These are phyloP conservation scores for Parascotia fuliginaria DNA, from an alignment of 2,888 invertebrate genomes.

Conservation along the genomic window DNA sequence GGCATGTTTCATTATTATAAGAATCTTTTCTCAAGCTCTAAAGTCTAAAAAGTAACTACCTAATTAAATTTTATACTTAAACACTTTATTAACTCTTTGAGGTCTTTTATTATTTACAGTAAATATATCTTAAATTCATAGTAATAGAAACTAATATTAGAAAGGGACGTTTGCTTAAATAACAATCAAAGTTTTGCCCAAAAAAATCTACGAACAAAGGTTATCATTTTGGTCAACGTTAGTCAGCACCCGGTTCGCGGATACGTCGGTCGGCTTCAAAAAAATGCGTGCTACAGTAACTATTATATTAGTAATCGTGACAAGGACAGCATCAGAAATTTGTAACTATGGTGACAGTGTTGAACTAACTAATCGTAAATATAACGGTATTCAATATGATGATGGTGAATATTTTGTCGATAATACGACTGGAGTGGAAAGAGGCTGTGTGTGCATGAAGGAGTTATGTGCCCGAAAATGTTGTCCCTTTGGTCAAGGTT, in stretches of 20 bases:
- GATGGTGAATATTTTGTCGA: conserved; percentile 57
- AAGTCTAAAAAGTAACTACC: no score
- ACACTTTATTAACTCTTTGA: no score
- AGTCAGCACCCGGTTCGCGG: neutral
- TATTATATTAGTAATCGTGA: conserved; percentile 19
- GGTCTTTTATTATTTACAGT: no score
- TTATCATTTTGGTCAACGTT: neutral
- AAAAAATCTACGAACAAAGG: neutral
- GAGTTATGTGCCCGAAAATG: conserved; percentile 63
- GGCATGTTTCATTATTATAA: no score
- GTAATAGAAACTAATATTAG: neutral
- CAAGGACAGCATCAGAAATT: conserved; percentile 12
- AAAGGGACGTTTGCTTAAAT: neutral
- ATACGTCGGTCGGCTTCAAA: neutral
- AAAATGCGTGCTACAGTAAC: neutral
- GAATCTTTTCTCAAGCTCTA: no score
- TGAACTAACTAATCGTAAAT: conserved; percentile 20
- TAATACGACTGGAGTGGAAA: conserved; percentile 37
- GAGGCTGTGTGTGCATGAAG: conserved; percentile 61
- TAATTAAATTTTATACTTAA: no score
- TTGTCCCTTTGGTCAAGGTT: conserved; percentile 60
- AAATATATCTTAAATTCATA: no score
- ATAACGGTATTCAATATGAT: conserved; percentile 49
- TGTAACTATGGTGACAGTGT: conserved; percentile 33
- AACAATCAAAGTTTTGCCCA: neutral